These are phyloP conservation scores for Eulithis prunata DNA, from an alignment of 2,888 invertebrate genomes.

Conservation along the genomic window DNA sequence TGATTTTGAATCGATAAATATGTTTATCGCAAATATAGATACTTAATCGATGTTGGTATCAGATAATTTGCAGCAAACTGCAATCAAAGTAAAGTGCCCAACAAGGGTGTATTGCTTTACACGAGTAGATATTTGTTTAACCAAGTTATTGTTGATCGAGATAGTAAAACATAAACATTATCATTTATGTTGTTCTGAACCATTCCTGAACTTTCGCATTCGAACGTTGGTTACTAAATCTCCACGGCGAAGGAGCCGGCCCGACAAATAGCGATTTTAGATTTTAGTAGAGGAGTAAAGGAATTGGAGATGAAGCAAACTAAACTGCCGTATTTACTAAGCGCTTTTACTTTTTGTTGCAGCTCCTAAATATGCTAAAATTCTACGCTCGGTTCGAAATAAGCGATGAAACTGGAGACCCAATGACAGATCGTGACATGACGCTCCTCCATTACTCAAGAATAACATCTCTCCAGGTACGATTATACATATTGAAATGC, in stretches of 20 bases:
- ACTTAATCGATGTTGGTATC: not conserved
- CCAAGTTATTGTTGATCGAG: too few relatives aligned
- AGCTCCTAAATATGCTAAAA: slow-evolving; percentile 97
- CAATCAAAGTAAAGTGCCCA: too few relatives aligned
- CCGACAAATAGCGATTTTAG: slow-evolving; percentile 1
- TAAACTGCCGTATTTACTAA: not conserved
- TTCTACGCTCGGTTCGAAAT: slow-evolving; percentile 99
- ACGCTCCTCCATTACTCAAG: slow-evolving; percentile 96
- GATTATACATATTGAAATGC: too few relatives aligned
- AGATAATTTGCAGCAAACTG: not conserved
- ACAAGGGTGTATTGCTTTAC: too few relatives aligned
- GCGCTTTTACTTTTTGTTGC: slow-evolving; percentile 60
- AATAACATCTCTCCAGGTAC: slow-evolving; percentile 92
- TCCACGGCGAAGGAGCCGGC: not conserved
- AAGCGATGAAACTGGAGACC: slow-evolving; percentile 97
- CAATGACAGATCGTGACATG: slow-evolving; percentile 96
- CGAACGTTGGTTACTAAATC: too few relatives aligned
- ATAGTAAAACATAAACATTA: too few relatives aligned
- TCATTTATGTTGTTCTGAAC: too few relatives aligned
- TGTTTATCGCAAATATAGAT: too few relatives aligned
- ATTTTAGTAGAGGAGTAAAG: not conserved
- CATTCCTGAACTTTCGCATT: too few relatives aligned
- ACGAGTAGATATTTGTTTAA: too few relatives aligned
- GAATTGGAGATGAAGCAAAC: too few relatives aligned
- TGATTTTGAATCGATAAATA: too few relatives aligned